Evolutionary conservation across 2,797 vertebrate genomes (phyloP).

Genomic region (Cercopithecus mitis): DNA sequence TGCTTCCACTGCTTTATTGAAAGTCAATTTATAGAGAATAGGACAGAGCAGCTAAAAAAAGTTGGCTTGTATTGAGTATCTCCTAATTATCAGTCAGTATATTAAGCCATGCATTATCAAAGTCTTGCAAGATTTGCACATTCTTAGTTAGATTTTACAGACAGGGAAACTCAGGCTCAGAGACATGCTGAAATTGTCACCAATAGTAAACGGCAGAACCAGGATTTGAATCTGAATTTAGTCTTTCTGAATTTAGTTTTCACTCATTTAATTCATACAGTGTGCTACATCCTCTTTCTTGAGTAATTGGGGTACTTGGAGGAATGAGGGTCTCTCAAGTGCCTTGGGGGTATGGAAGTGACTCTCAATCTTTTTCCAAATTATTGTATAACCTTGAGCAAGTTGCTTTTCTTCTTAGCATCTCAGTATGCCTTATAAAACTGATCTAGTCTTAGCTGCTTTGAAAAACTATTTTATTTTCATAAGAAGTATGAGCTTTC

Average conservation of each 20-base stretch:
- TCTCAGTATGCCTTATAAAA: not conserved
- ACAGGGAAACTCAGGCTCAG: not conserved
- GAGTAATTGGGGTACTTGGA: not conserved
- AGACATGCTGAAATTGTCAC: not conserved
- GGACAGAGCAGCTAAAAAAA: not conserved
- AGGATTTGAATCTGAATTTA: not conserved
- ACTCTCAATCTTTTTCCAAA: not conserved
- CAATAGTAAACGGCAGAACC: not conserved
- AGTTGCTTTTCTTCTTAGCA: not conserved
- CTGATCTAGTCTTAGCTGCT: not conserved
- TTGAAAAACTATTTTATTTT: slow-evolving; percentile 8
- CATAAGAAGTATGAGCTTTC: slow-evolving; percentile 5
- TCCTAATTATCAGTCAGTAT: not conserved
- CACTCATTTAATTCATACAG: not conserved
- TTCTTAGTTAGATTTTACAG: not conserved
- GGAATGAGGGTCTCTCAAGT: not conserved
- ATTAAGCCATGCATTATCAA: not conserved
- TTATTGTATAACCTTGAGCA: not conserved
- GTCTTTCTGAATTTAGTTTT: not conserved
- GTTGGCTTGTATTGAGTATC: not conserved
- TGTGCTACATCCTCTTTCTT: not conserved
- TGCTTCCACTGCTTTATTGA: not conserved
- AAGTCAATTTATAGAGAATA: not conserved
- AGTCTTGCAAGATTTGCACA: not conserved
- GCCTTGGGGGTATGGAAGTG: not conserved